Evolutionary conservation across 2,797 vertebrate species (phyloP).

Genomic region (Typhlichthys subterraneus): DNA sequence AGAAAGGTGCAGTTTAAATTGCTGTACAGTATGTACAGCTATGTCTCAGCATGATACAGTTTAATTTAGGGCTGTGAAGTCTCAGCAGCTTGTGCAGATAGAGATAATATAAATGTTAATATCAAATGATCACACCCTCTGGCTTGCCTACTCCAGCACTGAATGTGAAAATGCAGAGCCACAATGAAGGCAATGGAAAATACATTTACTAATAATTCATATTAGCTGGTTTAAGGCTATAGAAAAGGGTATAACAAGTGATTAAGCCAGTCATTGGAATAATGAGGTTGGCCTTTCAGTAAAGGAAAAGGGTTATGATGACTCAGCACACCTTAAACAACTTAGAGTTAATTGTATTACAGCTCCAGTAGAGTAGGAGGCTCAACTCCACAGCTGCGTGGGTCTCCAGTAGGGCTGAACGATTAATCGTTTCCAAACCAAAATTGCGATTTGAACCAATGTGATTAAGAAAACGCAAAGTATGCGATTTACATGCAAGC

Average conservation of each 20-base stretch:
- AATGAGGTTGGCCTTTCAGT: not conserved
- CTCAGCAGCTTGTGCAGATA: not conserved
- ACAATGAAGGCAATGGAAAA: not conserved
- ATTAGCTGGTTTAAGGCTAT: no score
- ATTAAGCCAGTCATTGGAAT: not conserved
- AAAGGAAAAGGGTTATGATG: not conserved
- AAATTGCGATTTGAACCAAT: no score
- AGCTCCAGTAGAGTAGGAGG: constrained; percentile 9
- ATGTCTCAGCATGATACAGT: no score
- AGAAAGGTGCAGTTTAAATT: no score
- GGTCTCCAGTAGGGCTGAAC: constrained; percentile 14
- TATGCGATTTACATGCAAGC: no score
- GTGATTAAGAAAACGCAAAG: no score
- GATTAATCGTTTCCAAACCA: no score
- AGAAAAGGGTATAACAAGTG: no score
- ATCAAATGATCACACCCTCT: not conserved
- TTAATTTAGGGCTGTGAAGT: not conserved
- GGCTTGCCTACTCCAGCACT: not conserved
- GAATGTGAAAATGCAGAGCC: not conserved
- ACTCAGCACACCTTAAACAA: not conserved
- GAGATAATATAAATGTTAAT: constrained; percentile 1
- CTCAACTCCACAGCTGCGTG: constrained; percentile 25
- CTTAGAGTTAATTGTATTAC: constrained; percentile 4
- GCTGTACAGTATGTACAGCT: no score
- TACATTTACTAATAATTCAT: not conserved